phyloP scores from a whole-genome alignment of 2,888 invertebrate species.

The Antheraea yamamai region DNA sequence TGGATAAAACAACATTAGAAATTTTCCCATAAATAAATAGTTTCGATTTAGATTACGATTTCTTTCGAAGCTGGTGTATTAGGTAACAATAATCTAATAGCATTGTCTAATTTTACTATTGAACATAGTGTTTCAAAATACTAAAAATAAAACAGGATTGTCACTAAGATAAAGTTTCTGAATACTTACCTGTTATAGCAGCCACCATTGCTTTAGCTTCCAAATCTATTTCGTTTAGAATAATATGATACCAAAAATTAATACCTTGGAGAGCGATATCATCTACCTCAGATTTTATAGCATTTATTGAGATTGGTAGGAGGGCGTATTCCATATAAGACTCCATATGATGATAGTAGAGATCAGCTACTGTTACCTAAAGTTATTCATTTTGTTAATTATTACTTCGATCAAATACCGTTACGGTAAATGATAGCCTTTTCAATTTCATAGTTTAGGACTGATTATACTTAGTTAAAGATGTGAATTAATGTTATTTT shows the following conservation, averaged over 20 bases:
- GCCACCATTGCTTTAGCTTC: constrained; percentile 97
- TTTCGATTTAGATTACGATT: too few relatives aligned
- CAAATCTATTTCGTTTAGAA: constrained; percentile 99
- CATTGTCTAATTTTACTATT: neutral
- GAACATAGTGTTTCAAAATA: neutral
- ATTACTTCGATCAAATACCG: too few relatives aligned
- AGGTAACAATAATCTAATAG: neutral
- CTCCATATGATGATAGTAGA: constrained; percentile 99
- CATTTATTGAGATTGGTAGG: constrained; percentile 98
- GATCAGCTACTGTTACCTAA: constrained; percentile 94
- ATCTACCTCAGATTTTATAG: constrained; percentile 98
- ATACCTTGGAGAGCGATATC: constrained; percentile 99
- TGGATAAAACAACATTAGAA: too few relatives aligned
- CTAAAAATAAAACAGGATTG: neutral
- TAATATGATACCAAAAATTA: constrained; percentile 99
- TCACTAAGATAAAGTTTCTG: constrained; percentile 15
- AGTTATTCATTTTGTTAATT: constrained; percentile 18
- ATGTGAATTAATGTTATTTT: too few relatives aligned
- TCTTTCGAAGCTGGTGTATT: too few relatives aligned
- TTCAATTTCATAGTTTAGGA: too few relatives aligned
- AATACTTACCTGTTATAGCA: constrained; percentile 85
- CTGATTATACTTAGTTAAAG: too few relatives aligned
- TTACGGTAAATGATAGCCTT: neutral
- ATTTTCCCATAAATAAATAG: too few relatives aligned
- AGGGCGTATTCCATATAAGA: constrained; percentile 99